Base-by-base conservation (phyloP, 2,888 invertebrate species). In the Dioctria rufipes region DNA sequence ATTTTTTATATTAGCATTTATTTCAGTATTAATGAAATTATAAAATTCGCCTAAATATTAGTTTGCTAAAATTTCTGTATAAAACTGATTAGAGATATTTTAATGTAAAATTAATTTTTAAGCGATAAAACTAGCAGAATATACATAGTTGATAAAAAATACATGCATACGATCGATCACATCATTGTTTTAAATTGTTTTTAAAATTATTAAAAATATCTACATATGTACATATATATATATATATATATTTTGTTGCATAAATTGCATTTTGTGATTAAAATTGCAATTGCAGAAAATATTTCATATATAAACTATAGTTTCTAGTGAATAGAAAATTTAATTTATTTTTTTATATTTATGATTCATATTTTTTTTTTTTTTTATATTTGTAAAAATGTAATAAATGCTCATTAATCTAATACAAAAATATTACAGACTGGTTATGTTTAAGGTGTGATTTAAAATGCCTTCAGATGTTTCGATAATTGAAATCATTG, bases 11-110 rank as follows among this genome's bases (percentile, higher is more conserved):
- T 43, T 80, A 77, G 66, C 75, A 43, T 8, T 81, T 78, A 79
- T 82, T 77, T 69, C 78, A 9, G 40, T 67, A 54, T 66, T 61
- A 46, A 11, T 81, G 25, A 82, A 80, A 73, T 82, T 80, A 81
- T 82, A 82, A 80, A 67, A 81, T 5, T 63, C 39, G 63, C 49
- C 60, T 75, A 78, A 46, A 42, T 60, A 75, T 60, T 75, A 58
- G 75, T 60, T 75, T 51, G 61, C 60, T 73, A 61, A 61, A 13
- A 25, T 43, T 75, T 75, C 39, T 71, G 54, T 54, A 71, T 69
- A 71, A 71, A 71, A 71, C 5, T 71, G 39, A 71, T 51, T 71
- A 71, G 40, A 51, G 4, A 9, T 71, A 71, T 71, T 71, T 71
- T 71, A 39, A 37, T 49, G 49, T 71, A 40, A 51, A 11, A 11